A percentile compares a stretch with the other conserved stretches of the same genome.
Conservation (phyloP, 2,797 vertebrate genomes). For the Nyctibius grandis region DNA sequence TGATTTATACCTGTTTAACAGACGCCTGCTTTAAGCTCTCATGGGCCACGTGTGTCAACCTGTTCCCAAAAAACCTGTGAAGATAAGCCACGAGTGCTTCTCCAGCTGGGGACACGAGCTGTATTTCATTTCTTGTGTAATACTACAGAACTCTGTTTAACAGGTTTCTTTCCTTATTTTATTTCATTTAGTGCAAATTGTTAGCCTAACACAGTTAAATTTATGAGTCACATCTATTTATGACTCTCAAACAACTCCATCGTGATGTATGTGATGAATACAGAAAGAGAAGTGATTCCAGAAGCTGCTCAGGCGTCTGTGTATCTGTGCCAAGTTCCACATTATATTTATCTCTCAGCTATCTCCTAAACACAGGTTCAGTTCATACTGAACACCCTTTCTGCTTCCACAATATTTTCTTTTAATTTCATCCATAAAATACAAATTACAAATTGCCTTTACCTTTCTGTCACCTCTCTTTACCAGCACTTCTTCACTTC, state of each 20-base stretch:
- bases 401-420: slow-evolving; percentile 27
- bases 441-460: slow-evolving; percentile 48
- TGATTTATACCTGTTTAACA: slow-evolving; percentile 5
- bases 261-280: slow-evolving; percentile 55
- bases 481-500: background rate
- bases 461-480: slow-evolving; percentile 6
- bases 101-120: background rate
- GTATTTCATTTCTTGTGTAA: slow-evolving; percentile 52
- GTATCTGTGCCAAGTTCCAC: slow-evolving; percentile 61
- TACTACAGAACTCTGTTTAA: slow-evolving; percentile 17
- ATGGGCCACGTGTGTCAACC: background rate
- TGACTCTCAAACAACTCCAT: slow-evolving; percentile 54
- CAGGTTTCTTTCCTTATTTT: slow-evolving; percentile 64
- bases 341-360: slow-evolving; percentile 68
- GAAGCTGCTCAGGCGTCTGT: slow-evolving; percentile 46
- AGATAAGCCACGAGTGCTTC: background rate
- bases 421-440: slow-evolving; percentile 49
- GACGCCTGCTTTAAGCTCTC: background rate
- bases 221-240: slow-evolving; percentile 66
- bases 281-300: slow-evolving; percentile 58
- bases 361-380: slow-evolving; percentile 67
- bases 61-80: background rate
- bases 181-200: slow-evolving; percentile 60
- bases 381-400: slow-evolving; percentile 43
- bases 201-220: slow-evolving; percentile 62